Conservation (phyloP, 1,140 invertebrate species). For the Drosophila bocki region DNA sequence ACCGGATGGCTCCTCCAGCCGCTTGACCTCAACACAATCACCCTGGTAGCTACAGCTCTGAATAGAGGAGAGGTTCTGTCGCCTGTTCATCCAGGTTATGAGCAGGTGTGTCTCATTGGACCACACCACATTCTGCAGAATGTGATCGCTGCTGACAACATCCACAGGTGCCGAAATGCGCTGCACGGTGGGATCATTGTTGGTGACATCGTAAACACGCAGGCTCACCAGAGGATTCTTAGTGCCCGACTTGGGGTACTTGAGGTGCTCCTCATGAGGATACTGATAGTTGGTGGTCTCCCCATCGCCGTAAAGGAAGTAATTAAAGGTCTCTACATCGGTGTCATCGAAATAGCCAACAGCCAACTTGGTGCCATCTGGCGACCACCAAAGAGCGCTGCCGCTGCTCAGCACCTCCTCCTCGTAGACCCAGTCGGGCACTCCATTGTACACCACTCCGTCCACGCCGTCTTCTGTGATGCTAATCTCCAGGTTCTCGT, state of each 20-base stretch:
- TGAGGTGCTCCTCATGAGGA: conserved; percentile 93
- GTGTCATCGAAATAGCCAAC: conserved; percentile 95
- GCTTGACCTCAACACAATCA: conserved; percentile 62
- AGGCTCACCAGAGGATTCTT: conserved; percentile 91
- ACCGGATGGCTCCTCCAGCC: conserved; percentile 70
- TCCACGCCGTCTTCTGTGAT: conserved; percentile 88
- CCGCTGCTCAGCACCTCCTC: conserved; percentile 96
- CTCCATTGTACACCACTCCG: conserved; percentile 91
- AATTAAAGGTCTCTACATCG: conserved; percentile 88
- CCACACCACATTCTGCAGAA: conserved; percentile 91
- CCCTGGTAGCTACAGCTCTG: conserved; percentile 64
- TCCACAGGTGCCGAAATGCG: conserved; percentile 85
- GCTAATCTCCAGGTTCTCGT: conserved; percentile 84
- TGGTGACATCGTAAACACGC: conserved; percentile 88
- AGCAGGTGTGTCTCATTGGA: conserved; percentile 89
- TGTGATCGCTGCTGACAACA: conserved; percentile 86
- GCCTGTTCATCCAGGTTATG: conserved; percentile 94
- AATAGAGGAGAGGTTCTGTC: conserved; percentile 89
- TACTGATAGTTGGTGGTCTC: conserved; percentile 90
- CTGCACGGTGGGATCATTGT: conserved; percentile 57
- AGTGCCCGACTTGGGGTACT: conserved; percentile 94
- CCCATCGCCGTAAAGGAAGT: conserved; percentile 88
- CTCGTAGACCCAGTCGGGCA: conserved; percentile 93
- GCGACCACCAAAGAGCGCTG: conserved; percentile 95
- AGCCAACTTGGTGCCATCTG: conserved; percentile 90